Percentiles rank a stretch among this genome's conserved stretches.
Evolutionary conservation across 2,113 vertebrate genomes (phyloP).

Genomic region (Vimba vimba): DNA sequence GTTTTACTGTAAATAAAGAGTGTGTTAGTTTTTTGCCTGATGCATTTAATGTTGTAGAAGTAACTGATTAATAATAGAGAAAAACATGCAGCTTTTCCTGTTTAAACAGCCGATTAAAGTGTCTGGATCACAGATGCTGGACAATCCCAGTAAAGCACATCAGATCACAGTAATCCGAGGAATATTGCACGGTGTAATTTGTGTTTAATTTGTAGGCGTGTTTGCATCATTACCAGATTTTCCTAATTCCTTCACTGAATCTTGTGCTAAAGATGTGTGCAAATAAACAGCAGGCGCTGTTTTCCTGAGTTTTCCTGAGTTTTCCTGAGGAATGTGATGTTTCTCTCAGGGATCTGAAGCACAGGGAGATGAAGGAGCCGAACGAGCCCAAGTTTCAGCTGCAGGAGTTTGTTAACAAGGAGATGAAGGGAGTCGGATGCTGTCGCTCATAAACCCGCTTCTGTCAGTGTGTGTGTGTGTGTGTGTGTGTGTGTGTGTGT

Average conservation of each 20-base stretch:
- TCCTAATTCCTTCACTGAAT: not conserved
- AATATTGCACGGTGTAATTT: too few species aligned
- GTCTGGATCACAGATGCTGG: too few species aligned
- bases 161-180: too few species aligned
- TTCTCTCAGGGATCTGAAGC: constrained; percentile 86
- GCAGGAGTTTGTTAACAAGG: constrained; percentile 89
- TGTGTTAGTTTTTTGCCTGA: too few species aligned
- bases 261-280: not conserved
- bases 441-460: constrained; percentile 78
- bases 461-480: not conserved
- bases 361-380: constrained; percentile 84
- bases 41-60: too few species aligned
- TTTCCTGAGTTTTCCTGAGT: too few species aligned
- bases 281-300: not conserved
- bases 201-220: not conserved
- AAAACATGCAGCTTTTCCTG: too few species aligned
- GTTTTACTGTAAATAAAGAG: too few species aligned
- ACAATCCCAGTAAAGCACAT: too few species aligned
- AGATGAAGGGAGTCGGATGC: constrained; percentile 84
- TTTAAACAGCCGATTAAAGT: too few species aligned
- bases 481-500: constrained; percentile 25
- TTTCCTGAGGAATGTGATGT: not conserved
- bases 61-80: too few species aligned
- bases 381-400: constrained; percentile 89
- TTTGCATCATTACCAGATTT: not conserved